These are phyloP conservation scores for Tachuris rubrigastra DNA, from an alignment of 2,113 vertebrate species.

Conservation along the genomic window DNA sequence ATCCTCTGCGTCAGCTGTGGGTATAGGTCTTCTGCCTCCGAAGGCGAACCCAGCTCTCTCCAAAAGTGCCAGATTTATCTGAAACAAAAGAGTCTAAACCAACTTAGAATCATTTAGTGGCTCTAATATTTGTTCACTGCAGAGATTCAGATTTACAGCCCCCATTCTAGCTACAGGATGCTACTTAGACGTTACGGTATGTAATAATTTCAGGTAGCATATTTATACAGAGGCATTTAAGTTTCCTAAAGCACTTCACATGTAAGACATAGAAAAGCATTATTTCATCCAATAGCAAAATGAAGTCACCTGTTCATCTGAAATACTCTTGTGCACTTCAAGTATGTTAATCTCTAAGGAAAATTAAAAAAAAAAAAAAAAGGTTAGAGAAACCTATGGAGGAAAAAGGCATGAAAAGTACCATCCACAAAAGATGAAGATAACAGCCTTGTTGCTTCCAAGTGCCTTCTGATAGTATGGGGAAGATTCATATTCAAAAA, in stretches of 20 bases:
- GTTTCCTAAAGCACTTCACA: not conserved
- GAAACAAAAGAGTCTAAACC: not conserved
- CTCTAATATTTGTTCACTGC: not conserved
- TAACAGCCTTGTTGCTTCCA: not conserved
- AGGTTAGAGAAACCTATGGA: not conserved
- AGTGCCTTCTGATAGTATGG: not conserved
- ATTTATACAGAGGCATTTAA: constrained; percentile 11
- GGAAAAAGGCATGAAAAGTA: not conserved
- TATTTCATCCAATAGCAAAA: not conserved
- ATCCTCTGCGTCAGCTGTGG: not conserved
- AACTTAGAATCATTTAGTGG: not conserved
- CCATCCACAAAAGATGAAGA: not conserved
- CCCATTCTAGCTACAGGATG: not conserved
- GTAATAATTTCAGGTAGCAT: not conserved
- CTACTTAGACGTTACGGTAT: not conserved
- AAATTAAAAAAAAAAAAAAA: not conserved
- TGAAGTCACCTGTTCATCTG: not conserved
- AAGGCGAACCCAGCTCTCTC: not conserved
- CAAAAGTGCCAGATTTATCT: not conserved
- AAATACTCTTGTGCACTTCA: not conserved
- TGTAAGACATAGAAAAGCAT: not conserved
- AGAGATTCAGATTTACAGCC: constrained; percentile 1
- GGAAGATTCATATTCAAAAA: not conserved
- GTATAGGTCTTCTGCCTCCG: not conserved
- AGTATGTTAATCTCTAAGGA: not conserved